Evolutionary conservation across 2,797 vertebrate species (phyloP), one percentile per base, ranked within the genome.

Genomic region (Hydrocynus forskahlii): DNA sequence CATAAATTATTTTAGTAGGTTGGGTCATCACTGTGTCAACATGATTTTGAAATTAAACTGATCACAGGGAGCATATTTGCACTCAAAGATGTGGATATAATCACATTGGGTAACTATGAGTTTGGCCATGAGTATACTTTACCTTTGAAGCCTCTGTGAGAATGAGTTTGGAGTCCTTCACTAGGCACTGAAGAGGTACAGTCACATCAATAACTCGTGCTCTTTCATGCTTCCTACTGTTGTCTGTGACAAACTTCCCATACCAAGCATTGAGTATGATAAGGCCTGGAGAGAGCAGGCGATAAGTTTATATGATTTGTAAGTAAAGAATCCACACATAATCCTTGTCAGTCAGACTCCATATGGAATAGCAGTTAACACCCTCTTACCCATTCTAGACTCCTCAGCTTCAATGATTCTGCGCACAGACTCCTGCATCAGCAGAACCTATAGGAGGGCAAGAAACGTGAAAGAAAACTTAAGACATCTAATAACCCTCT

Each of bases 121-220:
- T 4, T 4, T 7, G 45, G 10, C 9, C 5, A 14, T 17, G 71
- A 68, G 43, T 21, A 5, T 17, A 48, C 19, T 45, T 0, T 91
- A 99, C 98, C 96, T 99, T 99, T 87, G 96, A 95, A n/a, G 98
- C 94, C 88, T 99, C 98, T 0, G 98, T 99, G 75, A 99, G 96
- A 92, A 99, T 97, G 88, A 99, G 97, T 87, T 99, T 99, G 0
- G 98, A 99, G 91, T 99, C 98, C 86, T 98, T 99, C 81, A 99
- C 98, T 91, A 99, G 92, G 92, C 97, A 99, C 92, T 99, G 98
- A 87, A 99, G 94, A 1, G 98, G 97, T 83, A 98, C 97, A 0
- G 97, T 98, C 87, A 99, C 97, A 0, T 99, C 98, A 0, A 99
- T 99, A 86, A 99, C 97, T 86, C 97, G 98, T 84, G 96, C 97